These are phyloP conservation scores for Drosophila affinis DNA, from an alignment of 2,888 invertebrate genomes.

Conservation along the genomic window DNA sequence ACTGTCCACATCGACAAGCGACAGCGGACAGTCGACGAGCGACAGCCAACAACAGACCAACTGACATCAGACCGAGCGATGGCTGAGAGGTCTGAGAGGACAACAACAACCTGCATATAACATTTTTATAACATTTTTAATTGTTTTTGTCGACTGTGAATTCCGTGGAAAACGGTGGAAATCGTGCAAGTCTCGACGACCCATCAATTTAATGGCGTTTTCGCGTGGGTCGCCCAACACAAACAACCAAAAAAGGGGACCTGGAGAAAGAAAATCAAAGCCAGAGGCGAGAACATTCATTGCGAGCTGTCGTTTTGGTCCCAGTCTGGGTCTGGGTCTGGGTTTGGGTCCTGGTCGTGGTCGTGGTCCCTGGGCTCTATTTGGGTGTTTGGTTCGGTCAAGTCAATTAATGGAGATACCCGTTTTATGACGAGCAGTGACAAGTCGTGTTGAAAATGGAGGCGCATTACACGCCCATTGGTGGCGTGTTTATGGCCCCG, in stretches of 20 bases:
- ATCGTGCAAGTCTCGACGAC: conserved; percentile 41
- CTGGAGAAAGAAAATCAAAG: conserved; percentile 59
- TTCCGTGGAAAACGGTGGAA: conserved; percentile 43
- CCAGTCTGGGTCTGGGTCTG: not conserved
- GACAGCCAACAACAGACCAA: conserved; percentile 8
- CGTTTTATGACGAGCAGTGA: conserved; percentile 76
- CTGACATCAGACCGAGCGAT: not conserved
- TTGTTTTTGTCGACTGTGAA: conserved; percentile 74
- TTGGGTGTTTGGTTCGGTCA: conserved; percentile 52
- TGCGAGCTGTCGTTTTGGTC: not conserved
- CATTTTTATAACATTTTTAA: conserved; percentile 76
- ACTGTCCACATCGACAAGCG: conserved; percentile 50
- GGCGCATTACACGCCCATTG: conserved; percentile 69
- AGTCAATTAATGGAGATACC: conserved; percentile 78
- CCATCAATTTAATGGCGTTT: conserved; percentile 76
- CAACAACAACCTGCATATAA: conserved; percentile 62
- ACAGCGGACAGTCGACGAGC: conserved; percentile 6
- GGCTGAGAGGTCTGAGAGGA: not conserved
- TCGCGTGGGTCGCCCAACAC: conserved; percentile 58
- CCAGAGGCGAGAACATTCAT: conserved; percentile 25
- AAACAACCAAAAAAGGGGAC: not conserved
- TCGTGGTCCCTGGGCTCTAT: conserved; percentile 16
- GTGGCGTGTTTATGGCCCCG: conserved; percentile 68
- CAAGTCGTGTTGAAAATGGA: conserved; percentile 67
- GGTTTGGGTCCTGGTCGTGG: no score